phyloP scores from a whole-genome alignment of 2,888 invertebrate species.

The Digitonthophagus gazella region DNA sequence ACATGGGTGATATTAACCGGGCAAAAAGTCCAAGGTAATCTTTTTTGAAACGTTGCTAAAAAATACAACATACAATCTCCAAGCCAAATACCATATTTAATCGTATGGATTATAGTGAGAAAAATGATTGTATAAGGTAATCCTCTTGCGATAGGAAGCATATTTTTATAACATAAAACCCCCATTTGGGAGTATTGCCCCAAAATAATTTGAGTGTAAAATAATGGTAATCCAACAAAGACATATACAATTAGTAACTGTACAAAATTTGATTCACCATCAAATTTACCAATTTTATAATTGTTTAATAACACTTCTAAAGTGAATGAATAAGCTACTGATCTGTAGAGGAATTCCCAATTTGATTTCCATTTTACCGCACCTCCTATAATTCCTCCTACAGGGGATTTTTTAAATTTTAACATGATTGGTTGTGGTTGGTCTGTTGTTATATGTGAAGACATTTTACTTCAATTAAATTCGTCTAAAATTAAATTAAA shows the following conservation, averaged over 20 bases:
- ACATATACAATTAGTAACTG: constrained; percentile 19
- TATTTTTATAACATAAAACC: constrained; percentile 17
- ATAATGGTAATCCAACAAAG: constrained; percentile 19
- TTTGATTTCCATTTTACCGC: not conserved
- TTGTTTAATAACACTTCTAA: not conserved
- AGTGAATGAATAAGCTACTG: constrained; percentile 3
- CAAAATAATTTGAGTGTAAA: constrained; percentile 22
- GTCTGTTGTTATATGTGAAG: too few species aligned
- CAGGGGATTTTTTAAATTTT: too few species aligned
- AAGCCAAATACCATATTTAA: constrained; percentile 18
- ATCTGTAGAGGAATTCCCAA: constrained; percentile 5
- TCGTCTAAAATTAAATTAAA: too few species aligned
- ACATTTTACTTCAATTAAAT: too few species aligned
- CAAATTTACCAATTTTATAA: not conserved
- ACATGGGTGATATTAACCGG: not conserved
- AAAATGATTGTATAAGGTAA: constrained; percentile 20
- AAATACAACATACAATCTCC: constrained; percentile 21
- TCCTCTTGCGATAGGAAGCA: constrained; percentile 22
- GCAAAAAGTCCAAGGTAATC: constrained; percentile 24
- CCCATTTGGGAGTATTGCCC: constrained; percentile 24
- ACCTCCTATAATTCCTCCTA: not conserved
- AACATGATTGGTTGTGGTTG: too few species aligned
- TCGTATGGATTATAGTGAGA: constrained; percentile 2
- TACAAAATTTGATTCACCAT: constrained; percentile 13
- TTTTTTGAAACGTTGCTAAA: constrained; percentile 18